A percentile compares a stretch with the other conserved stretches of the same genome.
These are phyloP conservation scores for Oryzias sinensis DNA, from an alignment of 2,797 vertebrate genomes.

Conservation along the genomic window DNA sequence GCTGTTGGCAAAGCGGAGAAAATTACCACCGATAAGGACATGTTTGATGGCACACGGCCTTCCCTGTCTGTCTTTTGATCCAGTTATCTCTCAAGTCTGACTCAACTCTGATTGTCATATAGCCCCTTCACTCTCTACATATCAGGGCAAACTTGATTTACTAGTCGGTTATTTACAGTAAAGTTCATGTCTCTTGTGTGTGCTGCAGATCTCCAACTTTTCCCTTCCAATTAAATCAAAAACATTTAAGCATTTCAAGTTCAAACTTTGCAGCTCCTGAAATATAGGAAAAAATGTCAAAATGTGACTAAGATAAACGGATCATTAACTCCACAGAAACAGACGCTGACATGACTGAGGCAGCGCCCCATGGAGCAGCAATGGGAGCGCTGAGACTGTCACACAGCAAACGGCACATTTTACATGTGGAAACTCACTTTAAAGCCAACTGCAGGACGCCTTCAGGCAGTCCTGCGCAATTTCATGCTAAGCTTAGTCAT, in stretches of 20 bases:
- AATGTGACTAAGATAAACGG: slow-evolving; percentile 69
- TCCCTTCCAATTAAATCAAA: slow-evolving; percentile 34
- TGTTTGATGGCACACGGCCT: slow-evolving; percentile 44
- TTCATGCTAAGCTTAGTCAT: slow-evolving; percentile 53
- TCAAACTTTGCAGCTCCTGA: slow-evolving; percentile 31
- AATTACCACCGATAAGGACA: slow-evolving; percentile 67
- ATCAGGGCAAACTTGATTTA: slow-evolving; percentile 1
- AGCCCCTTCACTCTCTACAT: slow-evolving; percentile 3
- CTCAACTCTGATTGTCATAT: slow-evolving; percentile 14
- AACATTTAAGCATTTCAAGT: slow-evolving; percentile 16
- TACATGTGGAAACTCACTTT: slow-evolving; percentile 54
- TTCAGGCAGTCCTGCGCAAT: slow-evolving; percentile 48
- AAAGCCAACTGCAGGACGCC: slow-evolving; percentile 53
- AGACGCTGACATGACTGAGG: slow-evolving; percentile 52
- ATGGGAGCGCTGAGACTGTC: slow-evolving; percentile 62
- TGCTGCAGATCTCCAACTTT: slow-evolving; percentile 3
- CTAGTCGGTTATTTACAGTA: slow-evolving; percentile 12
- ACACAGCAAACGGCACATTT: slow-evolving; percentile 58
- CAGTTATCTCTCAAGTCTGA: slow-evolving; percentile 51
- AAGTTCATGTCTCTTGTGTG: slow-evolving; percentile 18
- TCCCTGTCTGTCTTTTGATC: slow-evolving; percentile 54
- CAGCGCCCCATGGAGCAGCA: slow-evolving; percentile 48
- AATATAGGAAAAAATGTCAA: slow-evolving; percentile 37
- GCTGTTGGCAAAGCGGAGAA: slow-evolving; percentile 46
- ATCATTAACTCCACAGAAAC: slow-evolving; percentile 60